Base-by-base conservation (phyloP, 2,797 vertebrate genomes). In the Liparis tanakae region DNA sequence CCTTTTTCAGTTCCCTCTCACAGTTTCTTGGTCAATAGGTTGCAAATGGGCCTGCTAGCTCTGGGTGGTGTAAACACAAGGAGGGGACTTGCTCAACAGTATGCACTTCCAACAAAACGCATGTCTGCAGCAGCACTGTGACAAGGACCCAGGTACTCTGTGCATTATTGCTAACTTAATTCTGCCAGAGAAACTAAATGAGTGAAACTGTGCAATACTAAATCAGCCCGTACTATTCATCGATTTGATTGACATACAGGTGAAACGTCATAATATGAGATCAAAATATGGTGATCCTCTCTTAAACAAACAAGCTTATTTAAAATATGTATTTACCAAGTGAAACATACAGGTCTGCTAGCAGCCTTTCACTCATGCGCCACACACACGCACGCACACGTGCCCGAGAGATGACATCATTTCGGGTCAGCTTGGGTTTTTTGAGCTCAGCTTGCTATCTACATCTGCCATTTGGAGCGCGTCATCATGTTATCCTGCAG, bases 381-480 rank as follows among this genome's bases (percentile, higher is more conserved):
- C 72, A 30, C 25, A 30, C 25, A 30, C 25, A 30, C 25, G 4
- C 25, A 30, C 84, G 83, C 14, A 30, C 25, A 30, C 5, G 71
- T 77, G 53, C 81, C 67, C 84, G 82, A 76, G 53, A 78, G 87
- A 90, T 91, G 91, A 93, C 92, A 91, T 93, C 91, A 93, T 93
- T 83, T 88, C 90, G 83, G 91, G 92, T 92, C 91, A 92, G 90
- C 83, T 85, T 74, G 80, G 88, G 89, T 82, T 91, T 30, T 85
- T 83, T 73, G 72, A 66, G 76, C 85, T 85, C 85, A 72, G 86
- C 82, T 85, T 60, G 82, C 72, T 17, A 73, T 83, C 71, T 81
- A 85, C 84, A 90, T 86, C 86, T 89, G 87, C 84, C 85, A 85
- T 90, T 82, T 91, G 83, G 50, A 87, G 62, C 79, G 78, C 81